Evolutionary conservation across 2,888 invertebrate genomes (phyloP), one percentile per base, ranked within the genome.

Genomic region (Perizoma flavofasciatum): DNA sequence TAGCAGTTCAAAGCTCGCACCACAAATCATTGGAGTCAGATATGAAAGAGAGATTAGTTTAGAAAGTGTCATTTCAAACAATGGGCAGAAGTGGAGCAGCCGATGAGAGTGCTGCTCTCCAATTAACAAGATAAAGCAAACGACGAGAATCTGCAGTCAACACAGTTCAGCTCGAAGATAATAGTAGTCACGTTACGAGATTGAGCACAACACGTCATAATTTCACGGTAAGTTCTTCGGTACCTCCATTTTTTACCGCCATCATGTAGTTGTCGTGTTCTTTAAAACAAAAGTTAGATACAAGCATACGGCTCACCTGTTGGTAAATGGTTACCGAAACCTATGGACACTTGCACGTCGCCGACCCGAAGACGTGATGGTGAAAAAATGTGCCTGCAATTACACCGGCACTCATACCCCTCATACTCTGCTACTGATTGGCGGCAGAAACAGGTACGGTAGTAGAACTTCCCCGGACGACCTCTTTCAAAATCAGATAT

Each of bases 1-100:
- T 63, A 66, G 41, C 54, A 55, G 52, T 78, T 74, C 75, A 74
- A 73, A 75, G 75, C 74, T 72, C 68, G 68, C 69, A 69, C 74
- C 67, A 75, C 72, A 73, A 67, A 72, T 81, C 79, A 86, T 87
- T 81, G 82, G 77, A 80, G 71, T 72, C 70, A 82, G 85, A 87
- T 88, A 78, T 74, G 74, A 79, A 72, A 67, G 67, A 68, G 67
- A 82, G 86, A 86, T 88, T 84, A 82, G 73, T 81, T 79, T 85
- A 83, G 89, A 88, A 88, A 88, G 89, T 88, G 88, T 87, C 83
- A 81, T 82, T 74, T 75, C 74, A 74, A 85, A 88, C 88, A 86
- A 88, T 87, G 73, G 82, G 71, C 70, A 72, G 77, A 83, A 84
- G 79, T 84, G 70, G 86, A 83, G 82, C 82, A 60, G 59, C 53